Conservation (phyloP, 2,797 vertebrate genomes). For the Aphelocoma californica region DNA sequence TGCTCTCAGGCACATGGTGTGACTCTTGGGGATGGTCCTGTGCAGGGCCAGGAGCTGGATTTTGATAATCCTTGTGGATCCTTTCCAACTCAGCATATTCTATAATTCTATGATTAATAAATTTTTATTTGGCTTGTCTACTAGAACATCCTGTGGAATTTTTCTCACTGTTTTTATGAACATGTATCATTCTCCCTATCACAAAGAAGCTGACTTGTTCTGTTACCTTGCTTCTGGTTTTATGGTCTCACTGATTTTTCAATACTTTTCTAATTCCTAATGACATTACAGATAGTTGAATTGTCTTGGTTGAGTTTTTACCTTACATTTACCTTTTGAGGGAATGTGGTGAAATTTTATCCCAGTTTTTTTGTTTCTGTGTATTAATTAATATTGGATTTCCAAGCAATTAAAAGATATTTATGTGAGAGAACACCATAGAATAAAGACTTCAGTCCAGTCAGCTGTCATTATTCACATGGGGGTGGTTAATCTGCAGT, state of each 20-base stretch:
- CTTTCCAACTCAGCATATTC: too few relatives aligned
- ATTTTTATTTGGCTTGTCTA: background rate
- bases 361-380: background rate
- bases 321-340: background rate
- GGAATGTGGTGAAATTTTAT: background rate
- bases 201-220: background rate
- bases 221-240: background rate
- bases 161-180: background rate
- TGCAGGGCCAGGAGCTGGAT: too few relatives aligned
- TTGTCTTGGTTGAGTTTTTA: background rate
- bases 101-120: background rate
- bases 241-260: background rate
- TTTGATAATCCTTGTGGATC: too few relatives aligned
- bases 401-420: background rate
- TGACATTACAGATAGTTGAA: background rate
- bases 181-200: background rate
- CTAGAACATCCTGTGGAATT: background rate
- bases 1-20: too few relatives aligned
- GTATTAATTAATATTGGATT: background rate
- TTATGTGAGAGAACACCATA: background rate
- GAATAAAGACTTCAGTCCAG: background rate
- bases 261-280: background rate
- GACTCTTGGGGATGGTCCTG: too few relatives aligned
- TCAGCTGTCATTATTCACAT: background rate
- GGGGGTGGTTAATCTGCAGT: background rate